phyloP scores from a whole-genome alignment of 2,113 vertebrate genomes.

The Gracilinanus agilis region DNA sequence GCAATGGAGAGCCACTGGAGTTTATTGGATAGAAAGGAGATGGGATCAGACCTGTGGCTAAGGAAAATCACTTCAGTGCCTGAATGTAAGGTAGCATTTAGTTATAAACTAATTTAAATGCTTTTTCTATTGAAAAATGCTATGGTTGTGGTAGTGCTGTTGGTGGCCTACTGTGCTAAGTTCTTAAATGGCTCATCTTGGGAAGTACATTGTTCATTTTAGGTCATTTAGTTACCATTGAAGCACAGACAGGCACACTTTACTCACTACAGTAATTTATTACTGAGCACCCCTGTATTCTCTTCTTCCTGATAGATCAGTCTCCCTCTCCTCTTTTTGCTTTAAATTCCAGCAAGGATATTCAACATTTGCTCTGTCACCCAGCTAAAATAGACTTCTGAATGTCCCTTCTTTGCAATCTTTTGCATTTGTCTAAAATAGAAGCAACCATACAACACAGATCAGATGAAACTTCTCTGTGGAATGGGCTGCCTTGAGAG shows the following conservation, averaged over 20 bases:
- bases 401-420: neutral
- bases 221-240: constrained; percentile 7
- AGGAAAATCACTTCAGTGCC: neutral
- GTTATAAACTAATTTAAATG: constrained; percentile 10
- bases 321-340: constrained; percentile 1
- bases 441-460: neutral
- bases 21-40: neutral
- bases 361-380: neutral
- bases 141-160: neutral
- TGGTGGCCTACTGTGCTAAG: neutral
- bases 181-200: constrained; percentile 1
- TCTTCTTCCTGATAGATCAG: constrained; percentile 3
- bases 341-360: neutral
- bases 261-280: constrained; percentile 28
- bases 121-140: neutral
- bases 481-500: neutral
- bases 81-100: neutral
- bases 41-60: neutral
- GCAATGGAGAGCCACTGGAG: neutral
- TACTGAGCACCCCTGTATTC: neutral
- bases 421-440: constrained; percentile 45
- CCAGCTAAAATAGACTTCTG: neutral
- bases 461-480: neutral
- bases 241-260: neutral
- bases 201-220: constrained; percentile 8